Conservation (phyloP, 2,888 invertebrate genomes). For the Pristionchus maxplancki region DNA sequence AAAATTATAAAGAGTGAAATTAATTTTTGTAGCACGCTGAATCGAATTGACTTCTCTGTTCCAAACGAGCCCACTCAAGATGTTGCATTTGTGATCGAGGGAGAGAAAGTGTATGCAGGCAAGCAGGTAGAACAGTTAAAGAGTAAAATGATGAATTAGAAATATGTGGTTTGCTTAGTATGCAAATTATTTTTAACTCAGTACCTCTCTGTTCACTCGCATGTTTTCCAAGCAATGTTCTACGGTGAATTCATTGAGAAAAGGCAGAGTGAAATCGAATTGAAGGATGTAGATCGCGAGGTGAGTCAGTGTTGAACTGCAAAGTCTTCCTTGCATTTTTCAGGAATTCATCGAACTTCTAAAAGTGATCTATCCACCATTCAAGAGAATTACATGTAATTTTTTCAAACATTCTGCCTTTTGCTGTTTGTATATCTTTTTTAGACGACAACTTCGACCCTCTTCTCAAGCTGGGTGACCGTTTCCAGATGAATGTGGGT, state of each 20-base stretch:
- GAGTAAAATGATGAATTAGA: neutral
- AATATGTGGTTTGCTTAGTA: neutral
- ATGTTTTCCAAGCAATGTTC: neutral
- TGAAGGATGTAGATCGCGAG: neutral
- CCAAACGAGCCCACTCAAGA: neutral
- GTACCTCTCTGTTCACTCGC: neutral
- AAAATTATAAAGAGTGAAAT: neutral
- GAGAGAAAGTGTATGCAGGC: neutral
- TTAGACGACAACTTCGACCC: neutral
- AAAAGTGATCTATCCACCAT: neutral
- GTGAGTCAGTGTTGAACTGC: neutral
- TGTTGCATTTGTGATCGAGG: neutral
- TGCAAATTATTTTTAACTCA: neutral
- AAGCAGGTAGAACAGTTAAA: neutral
- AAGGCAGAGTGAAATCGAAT: neutral
- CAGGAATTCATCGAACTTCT: neutral
- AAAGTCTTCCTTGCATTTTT: neutral
- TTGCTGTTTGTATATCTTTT: too few relatives aligned
- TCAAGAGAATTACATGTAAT: neutral
- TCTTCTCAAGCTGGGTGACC: neutral
- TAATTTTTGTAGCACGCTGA: neutral
- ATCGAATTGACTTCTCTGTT: neutral
- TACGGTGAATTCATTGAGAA: neutral
- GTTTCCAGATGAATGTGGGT: neutral
- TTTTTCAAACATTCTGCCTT: neutral